These are phyloP conservation scores for Neopelma chrysocephalum DNA, from an alignment of 2,797 vertebrate species.

Conservation along the genomic window DNA sequence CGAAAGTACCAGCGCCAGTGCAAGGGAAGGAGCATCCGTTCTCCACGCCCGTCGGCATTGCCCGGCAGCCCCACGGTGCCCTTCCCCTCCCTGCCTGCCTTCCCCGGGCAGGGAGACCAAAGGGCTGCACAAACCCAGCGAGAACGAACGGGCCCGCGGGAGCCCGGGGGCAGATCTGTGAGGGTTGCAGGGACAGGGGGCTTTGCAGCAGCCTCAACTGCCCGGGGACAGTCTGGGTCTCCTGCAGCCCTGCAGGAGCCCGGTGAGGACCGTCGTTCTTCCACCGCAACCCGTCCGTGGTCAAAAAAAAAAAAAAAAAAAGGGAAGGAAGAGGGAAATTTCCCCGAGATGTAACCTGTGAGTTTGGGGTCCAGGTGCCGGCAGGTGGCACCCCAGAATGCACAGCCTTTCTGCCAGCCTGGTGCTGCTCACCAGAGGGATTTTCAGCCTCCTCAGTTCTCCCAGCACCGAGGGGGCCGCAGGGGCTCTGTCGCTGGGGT, in stretches of 20 bases:
- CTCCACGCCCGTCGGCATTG: rapidly evolving
- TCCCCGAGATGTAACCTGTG: background rate
- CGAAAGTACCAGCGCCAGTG: background rate
- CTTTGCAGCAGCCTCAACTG: background rate
- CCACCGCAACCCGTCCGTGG: background rate
- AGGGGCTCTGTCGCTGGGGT: rapidly evolving
- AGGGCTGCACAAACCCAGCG: rapidly evolving
- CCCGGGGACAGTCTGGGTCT: too few relatives aligned
- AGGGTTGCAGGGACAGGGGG: rapidly evolving
- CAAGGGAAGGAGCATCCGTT: rapidly evolving
- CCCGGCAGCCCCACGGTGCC: rapidly evolving
- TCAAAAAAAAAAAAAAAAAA: too few relatives aligned
- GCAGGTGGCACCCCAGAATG: conserved; percentile 50
- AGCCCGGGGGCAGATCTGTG: rapidly evolving
- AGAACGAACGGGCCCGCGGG: background rate
- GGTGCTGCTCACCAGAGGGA: rapidly evolving
- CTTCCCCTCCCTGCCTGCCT: too few relatives aligned
- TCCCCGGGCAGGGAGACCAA: rapidly evolving
- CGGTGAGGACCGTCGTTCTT: rapidly evolving
- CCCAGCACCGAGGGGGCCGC: rapidly evolving
- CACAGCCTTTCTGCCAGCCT: background rate
- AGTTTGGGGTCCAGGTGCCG: background rate
- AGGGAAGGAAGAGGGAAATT: background rate
- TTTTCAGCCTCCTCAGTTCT: background rate
- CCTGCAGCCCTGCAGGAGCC: background rate